A percentile compares a stretch with the other conserved stretches of the same genome.
phyloP scores from a whole-genome alignment of 2,888 invertebrate species.

The Endomychus coccineus region DNA sequence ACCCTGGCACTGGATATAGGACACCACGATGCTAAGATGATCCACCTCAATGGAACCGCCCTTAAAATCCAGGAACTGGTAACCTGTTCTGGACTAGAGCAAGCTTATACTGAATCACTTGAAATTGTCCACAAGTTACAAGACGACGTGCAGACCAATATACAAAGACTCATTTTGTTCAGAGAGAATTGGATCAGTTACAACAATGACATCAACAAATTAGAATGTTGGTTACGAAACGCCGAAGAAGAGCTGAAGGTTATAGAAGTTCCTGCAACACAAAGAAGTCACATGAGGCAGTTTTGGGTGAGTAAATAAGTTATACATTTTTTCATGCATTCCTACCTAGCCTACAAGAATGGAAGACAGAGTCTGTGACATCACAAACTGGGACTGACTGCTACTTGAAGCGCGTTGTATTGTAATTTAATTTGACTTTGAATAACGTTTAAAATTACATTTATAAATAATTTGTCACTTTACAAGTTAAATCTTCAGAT shows the following conservation, averaged over 20 bases:
- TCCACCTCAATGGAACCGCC: conserved; percentile 64
- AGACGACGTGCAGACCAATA: conserved; percentile 66
- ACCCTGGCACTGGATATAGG: conserved; percentile 71
- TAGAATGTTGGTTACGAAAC: conserved; percentile 69
- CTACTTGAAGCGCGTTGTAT: too few relatives aligned
- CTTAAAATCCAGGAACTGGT: conserved; percentile 68
- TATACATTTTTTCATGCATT: too few relatives aligned
- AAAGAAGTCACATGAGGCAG: conserved; percentile 64
- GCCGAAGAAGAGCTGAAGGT: conserved; percentile 64
- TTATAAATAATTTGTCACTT: too few relatives aligned
- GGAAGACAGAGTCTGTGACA: too few relatives aligned
- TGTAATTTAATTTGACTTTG: too few relatives aligned
- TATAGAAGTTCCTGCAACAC: conserved; percentile 56
- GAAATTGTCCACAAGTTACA: conserved; percentile 66
- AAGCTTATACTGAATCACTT: conserved; percentile 63
- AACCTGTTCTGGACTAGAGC: conserved; percentile 65
- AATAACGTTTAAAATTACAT: too few relatives aligned
- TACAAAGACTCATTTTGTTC: conserved; percentile 65
- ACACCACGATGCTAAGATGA: conserved; percentile 70
- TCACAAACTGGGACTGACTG: too few relatives aligned
- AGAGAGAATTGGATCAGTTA: conserved; percentile 72
- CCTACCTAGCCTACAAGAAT: too few relatives aligned
- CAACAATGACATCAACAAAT: conserved; percentile 62
- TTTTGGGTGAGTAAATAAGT: conserved; percentile 58
- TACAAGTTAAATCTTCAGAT: too few relatives aligned